Percentiles rank a stretch among this genome's conserved stretches.
Conservation (phyloP, 1,140 invertebrate genomes). For the Habropoda laboriosa region DNA sequence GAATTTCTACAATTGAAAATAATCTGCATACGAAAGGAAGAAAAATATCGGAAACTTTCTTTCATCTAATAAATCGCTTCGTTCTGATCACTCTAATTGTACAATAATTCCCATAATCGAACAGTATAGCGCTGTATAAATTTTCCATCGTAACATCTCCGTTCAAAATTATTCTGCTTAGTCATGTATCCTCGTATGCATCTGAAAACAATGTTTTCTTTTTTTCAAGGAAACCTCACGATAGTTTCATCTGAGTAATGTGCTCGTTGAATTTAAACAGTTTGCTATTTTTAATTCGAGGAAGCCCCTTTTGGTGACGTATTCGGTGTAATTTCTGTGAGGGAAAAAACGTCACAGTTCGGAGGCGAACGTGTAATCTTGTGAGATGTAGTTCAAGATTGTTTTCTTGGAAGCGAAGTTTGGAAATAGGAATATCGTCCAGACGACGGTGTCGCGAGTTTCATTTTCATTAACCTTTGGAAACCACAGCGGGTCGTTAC, state of each 20-base stretch:
- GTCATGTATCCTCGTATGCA: background rate
- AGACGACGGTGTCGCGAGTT: conserved; percentile 15
- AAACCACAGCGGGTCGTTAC: conserved; percentile 13
- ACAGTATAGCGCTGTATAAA: background rate
- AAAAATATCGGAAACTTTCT: too few species aligned
- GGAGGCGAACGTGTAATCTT: background rate
- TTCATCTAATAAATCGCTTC: too few species aligned
- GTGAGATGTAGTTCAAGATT: conserved; percentile 8
- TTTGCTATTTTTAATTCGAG: conserved; percentile 12
- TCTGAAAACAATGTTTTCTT: background rate
- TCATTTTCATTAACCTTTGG: conserved; percentile 20
- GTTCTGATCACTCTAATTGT: too few species aligned
- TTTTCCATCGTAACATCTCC: background rate
- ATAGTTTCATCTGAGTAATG: conserved; percentile 3
- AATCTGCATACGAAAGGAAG: too few species aligned
- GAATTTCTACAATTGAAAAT: too few species aligned
- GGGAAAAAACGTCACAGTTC: background rate
- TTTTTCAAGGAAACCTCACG: background rate
- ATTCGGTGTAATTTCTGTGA: conserved; percentile 15
- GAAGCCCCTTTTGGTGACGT: conserved; percentile 35
- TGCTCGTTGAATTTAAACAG: background rate
- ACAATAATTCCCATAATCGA: too few species aligned
- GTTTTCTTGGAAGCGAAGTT: conserved; percentile 27
- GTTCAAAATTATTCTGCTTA: background rate
- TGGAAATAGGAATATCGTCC: conserved; percentile 35